These are phyloP conservation scores for Hololepta plana DNA, from an alignment of 2,888 invertebrate genomes.

Conservation along the genomic window DNA sequence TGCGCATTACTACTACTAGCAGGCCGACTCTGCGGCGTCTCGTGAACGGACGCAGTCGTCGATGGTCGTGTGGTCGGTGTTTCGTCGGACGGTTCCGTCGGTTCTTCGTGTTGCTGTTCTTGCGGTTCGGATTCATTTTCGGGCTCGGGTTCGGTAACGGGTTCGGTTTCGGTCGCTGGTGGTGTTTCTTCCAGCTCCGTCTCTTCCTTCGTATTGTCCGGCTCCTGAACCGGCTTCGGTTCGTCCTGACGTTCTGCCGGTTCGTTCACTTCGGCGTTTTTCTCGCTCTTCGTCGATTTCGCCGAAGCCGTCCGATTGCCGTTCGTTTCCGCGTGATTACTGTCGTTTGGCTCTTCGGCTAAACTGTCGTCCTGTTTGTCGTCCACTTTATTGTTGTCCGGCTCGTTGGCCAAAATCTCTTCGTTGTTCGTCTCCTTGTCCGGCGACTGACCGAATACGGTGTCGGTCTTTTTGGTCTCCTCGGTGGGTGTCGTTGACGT, in stretches of 20 bases:
- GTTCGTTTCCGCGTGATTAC: conserved; percentile 4
- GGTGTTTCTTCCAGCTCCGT: conserved; percentile 4
- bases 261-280: conserved; percentile 6
- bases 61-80: conserved; percentile 6
- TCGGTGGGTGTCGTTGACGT: conserved; percentile 18
- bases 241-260: too few relatives aligned
- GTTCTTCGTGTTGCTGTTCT: conserved; percentile 10
- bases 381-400: conserved; percentile 5
- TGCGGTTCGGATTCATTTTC: conserved; percentile 9
- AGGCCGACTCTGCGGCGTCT: conserved; percentile 14
- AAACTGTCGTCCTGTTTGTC: conserved; percentile 8
- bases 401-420: conserved; percentile 4
- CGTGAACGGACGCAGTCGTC: not conserved
- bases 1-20: conserved; percentile 11
- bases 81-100: conserved; percentile 10
- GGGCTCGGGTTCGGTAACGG: conserved; percentile 12
- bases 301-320: conserved; percentile 4
- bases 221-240: conserved; percentile 6
- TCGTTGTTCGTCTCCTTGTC: conserved; percentile 6
- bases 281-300: conserved; percentile 7
- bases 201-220: conserved; percentile 5
- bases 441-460: conserved; percentile 6
- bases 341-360: conserved; percentile 2
- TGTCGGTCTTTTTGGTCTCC: conserved; percentile 9
- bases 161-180: conserved; percentile 12